These are phyloP conservation scores for Diaperis boleti DNA, from an alignment of 2,888 invertebrate species.

Conservation along the genomic window DNA sequence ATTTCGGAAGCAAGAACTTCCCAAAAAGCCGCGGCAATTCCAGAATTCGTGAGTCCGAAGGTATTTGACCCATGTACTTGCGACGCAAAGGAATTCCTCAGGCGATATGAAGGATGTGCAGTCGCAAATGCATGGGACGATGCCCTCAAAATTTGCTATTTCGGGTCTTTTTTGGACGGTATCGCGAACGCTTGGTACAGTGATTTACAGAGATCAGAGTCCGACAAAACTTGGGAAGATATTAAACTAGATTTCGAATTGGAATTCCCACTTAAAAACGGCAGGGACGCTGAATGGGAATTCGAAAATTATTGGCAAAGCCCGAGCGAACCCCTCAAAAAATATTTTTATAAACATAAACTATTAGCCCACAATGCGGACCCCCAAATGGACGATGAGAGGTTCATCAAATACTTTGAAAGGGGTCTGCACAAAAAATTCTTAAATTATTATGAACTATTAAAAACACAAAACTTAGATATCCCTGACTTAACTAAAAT, in stretches of 20 bases:
- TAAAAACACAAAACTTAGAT: too few species aligned
- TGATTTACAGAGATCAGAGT: background rate
- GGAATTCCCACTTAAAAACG: background rate
- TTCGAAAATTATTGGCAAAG: background rate
- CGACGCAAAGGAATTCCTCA: background rate
- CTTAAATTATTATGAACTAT: background rate
- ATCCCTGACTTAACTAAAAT: too few species aligned
- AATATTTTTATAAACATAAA: background rate
- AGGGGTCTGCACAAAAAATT: background rate
- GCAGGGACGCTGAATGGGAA: background rate
- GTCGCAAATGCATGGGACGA: background rate
- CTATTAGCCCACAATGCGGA: background rate
- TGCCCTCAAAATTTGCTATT: conserved; percentile 3
- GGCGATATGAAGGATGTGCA: background rate
- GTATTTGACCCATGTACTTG: too few species aligned
- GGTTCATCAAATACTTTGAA: background rate
- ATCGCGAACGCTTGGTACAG: background rate
- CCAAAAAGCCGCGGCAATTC: too few species aligned
- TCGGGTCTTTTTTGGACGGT: background rate
- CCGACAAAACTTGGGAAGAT: background rate
- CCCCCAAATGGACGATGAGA: background rate
- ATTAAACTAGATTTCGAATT: background rate
- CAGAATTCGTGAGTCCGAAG: too few species aligned
- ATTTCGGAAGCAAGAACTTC: too few species aligned
- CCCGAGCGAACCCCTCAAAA: background rate